These are phyloP conservation scores for Andrena bicolor DNA, from an alignment of 2,888 invertebrate genomes.

Conservation along the genomic window DNA sequence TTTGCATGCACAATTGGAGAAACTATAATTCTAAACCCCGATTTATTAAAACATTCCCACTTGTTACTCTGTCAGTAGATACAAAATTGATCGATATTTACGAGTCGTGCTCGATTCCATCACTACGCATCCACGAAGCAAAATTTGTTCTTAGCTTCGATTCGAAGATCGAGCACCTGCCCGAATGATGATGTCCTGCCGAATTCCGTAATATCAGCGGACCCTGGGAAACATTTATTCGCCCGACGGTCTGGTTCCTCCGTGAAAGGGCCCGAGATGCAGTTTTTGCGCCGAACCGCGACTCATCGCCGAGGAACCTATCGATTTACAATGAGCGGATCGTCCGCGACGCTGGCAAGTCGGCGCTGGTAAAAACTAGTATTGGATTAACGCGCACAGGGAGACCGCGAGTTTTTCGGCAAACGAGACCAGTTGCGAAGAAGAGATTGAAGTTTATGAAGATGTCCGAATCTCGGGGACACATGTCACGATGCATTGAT, in stretches of 20 bases:
- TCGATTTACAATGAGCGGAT: constrained; percentile 78
- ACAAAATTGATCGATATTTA: not conserved
- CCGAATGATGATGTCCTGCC: constrained; percentile 67
- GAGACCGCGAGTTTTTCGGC: constrained; percentile 63
- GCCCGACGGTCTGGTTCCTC: constrained; percentile 41
- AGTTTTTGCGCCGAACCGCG: constrained; percentile 63
- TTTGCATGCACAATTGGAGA: no score
- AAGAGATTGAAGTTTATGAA: constrained; percentile 69
- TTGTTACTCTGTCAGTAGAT: no score
- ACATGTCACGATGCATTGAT: constrained; percentile 59
- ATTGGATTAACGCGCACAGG: constrained; percentile 74
- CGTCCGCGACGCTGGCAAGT: constrained; percentile 63
- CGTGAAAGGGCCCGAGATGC: constrained; percentile 43
- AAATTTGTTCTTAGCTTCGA: constrained; percentile 68
- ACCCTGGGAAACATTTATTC: constrained; percentile 68
- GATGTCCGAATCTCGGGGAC: constrained; percentile 62
- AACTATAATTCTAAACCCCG: no score
- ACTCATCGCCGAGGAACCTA: constrained; percentile 59
- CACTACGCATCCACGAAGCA: constrained; percentile 37
- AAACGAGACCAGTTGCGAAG: constrained; percentile 51
- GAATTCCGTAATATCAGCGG: constrained; percentile 66
- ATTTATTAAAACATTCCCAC: no score
- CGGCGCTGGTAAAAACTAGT: constrained; percentile 71
- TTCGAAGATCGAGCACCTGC: constrained; percentile 66
- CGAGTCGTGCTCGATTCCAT: constrained; percentile 14